These are phyloP conservation scores for Rhamnusium bicolor DNA, from an alignment of 2,888 invertebrate species.

Conservation along the genomic window DNA sequence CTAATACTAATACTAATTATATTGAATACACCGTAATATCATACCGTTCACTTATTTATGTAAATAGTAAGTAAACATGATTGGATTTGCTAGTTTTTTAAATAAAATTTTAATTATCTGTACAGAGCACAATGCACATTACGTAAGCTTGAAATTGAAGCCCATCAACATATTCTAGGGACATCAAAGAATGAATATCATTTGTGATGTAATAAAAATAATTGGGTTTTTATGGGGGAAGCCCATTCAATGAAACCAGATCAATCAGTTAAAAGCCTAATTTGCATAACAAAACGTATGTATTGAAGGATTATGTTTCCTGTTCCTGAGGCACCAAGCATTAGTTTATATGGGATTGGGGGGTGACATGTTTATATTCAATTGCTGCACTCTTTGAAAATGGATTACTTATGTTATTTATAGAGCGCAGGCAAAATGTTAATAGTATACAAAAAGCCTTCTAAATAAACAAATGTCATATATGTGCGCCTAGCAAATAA, in stretches of 20 bases:
- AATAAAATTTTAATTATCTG: not conserved
- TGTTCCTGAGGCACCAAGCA: not conserved
- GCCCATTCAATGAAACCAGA: constrained; percentile 12
- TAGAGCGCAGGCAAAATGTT: too few relatives aligned
- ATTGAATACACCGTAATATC: not conserved
- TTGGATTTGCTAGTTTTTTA: not conserved
- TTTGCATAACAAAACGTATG: constrained; percentile 27
- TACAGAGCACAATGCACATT: not conserved
- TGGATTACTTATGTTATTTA: not conserved
- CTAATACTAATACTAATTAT: not conserved
- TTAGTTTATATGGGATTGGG: not conserved
- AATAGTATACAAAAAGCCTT: too few relatives aligned
- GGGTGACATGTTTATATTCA: not conserved
- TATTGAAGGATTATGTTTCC: constrained; percentile 11
- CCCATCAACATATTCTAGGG: too few relatives aligned
- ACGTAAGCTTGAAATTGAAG: not conserved
- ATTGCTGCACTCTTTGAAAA: not conserved
- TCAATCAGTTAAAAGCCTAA: constrained; percentile 6
- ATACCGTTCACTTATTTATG: not conserved
- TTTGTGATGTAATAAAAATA: constrained; percentile 1
- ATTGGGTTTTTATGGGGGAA: constrained; percentile 7
- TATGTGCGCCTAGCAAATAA: too few relatives aligned
- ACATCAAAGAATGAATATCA: not conserved
- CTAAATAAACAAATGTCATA: too few relatives aligned
- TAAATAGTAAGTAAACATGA: not conserved